phyloP scores from a whole-genome alignment of 2,113 vertebrate genomes.

The Salvelinus namaycush region DNA sequence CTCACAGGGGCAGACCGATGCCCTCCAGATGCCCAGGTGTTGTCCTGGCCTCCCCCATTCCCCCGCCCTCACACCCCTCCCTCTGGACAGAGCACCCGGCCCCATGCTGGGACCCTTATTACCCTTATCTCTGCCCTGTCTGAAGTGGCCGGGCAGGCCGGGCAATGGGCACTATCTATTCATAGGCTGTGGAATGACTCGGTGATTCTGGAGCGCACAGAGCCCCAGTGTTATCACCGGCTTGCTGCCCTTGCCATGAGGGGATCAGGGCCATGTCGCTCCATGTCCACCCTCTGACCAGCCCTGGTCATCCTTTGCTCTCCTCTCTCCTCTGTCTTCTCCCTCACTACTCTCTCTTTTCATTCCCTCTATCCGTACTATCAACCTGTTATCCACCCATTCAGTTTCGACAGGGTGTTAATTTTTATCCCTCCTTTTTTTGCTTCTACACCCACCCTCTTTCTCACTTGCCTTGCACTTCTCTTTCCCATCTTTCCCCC shows the following conservation, averaged over 20 bases:
- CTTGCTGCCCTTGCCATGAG: slow-evolving; percentile 16
- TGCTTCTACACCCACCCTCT: slow-evolving; percentile 22
- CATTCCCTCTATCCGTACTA: background rate
- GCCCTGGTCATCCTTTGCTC: background rate
- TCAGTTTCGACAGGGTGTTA: background rate
- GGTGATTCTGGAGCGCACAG: slow-evolving; percentile 17
- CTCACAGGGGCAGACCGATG: slow-evolving; percentile 20
- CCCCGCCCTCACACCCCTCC: slow-evolving; percentile 2
- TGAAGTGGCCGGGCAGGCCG: slow-evolving; percentile 15
- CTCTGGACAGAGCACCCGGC: slow-evolving; percentile 22
- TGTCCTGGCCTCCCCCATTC: slow-evolving; percentile 2
- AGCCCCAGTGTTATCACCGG: background rate
- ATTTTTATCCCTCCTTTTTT: slow-evolving; percentile 21
- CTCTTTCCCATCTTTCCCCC: background rate
- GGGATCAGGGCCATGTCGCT: background rate
- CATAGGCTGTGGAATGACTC: slow-evolving; percentile 51
- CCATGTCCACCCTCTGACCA: background rate
- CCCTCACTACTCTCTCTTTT: slow-evolving; percentile 5
- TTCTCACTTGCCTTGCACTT: slow-evolving; percentile 24
- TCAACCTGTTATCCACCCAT: background rate
- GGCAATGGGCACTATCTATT: slow-evolving; percentile 48
- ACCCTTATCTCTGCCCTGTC: slow-evolving; percentile 46
- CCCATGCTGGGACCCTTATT: slow-evolving; percentile 43
- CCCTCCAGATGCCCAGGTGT: slow-evolving; percentile 34
- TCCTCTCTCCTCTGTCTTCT: background rate